Evolutionary conservation across 2,113 vertebrate genomes (phyloP).

Genomic region (Axis porcinus): DNA sequence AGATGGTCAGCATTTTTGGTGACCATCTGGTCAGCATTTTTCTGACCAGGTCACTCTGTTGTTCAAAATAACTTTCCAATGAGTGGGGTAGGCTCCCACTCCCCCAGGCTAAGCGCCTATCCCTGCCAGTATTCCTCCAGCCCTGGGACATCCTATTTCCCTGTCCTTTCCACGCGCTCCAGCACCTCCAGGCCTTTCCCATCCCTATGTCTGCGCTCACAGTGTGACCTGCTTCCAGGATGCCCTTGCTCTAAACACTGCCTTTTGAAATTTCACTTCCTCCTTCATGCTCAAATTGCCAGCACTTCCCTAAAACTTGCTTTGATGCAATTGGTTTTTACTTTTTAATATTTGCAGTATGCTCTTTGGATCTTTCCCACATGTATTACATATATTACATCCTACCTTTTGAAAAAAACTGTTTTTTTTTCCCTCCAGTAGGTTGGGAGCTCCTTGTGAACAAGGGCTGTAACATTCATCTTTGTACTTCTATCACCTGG

Average conservation of each 20-base stretch:
- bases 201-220: not conserved
- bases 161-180: not conserved
- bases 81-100: not conserved
- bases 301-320: not conserved
- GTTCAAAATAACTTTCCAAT: not conserved
- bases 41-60: not conserved
- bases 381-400: not conserved
- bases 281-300: not conserved
- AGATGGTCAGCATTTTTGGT: too few relatives aligned
- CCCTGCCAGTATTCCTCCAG: not conserved
- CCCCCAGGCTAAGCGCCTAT: not conserved
- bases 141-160: accelerated
- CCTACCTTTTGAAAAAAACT: not conserved
- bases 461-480: not conserved
- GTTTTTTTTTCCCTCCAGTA: not conserved
- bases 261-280: not conserved
- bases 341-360: not conserved
- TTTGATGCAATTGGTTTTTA: not conserved
- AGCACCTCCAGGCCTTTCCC: not conserved
- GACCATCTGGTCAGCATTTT: not conserved
- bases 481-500: not conserved
- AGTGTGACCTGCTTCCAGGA: not conserved
- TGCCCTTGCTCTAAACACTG: not conserved
- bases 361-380: not conserved
- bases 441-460: not conserved